phyloP scores from a whole-genome alignment of 2,113 vertebrate genomes.

The Phyllopteryx taeniolatus region DNA sequence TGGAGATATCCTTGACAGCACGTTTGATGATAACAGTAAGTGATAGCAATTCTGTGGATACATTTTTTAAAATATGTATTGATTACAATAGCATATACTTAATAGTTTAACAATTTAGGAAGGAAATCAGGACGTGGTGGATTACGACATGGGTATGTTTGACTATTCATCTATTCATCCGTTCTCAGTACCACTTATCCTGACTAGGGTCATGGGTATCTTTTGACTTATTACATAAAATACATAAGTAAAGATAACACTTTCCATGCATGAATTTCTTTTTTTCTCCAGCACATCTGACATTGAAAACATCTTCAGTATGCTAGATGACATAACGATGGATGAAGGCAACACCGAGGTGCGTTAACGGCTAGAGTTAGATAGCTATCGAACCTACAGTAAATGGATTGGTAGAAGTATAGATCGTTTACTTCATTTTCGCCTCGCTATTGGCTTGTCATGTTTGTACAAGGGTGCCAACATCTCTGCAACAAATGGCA shows the following conservation, averaged over 20 bases:
- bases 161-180: background rate
- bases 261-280: background rate
- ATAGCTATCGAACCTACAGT: background rate
- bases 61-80: background rate
- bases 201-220: too few relatives aligned
- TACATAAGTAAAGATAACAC: background rate
- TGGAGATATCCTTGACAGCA: slow-evolving; percentile 72
- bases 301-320: slow-evolving; percentile 72
- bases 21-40: slow-evolving; percentile 77
- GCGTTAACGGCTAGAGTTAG: background rate
- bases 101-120: slow-evolving; percentile 26
- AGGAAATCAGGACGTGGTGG: slow-evolving; percentile 19
- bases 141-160: slow-evolving; percentile 18
- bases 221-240: background rate
- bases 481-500: slow-evolving; percentile 69
- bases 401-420: too few relatives aligned
- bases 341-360: slow-evolving; percentile 61
- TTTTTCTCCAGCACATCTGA: slow-evolving; percentile 63
- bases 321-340: slow-evolving; percentile 60
- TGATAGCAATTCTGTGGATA: background rate
- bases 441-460: background rate
- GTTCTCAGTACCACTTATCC: too few relatives aligned
- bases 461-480: slow-evolving; percentile 38
- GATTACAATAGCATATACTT: background rate
- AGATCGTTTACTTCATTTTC: background rate